These are phyloP conservation scores for Rousettus madagascariensis DNA, from an alignment of 2,797 vertebrate species.

Conservation along the genomic window DNA sequence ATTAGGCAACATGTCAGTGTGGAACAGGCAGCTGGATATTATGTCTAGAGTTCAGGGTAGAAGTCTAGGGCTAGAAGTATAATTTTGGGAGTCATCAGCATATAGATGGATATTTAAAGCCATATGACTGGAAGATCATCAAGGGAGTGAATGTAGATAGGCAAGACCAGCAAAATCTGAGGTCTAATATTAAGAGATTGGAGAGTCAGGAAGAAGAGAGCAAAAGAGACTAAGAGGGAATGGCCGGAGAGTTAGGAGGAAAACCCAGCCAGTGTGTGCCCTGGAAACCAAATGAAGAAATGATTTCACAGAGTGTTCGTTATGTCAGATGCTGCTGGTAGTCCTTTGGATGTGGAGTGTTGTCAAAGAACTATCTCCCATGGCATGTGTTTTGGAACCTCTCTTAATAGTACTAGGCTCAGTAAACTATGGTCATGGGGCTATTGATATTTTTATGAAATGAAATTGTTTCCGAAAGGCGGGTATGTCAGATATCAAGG, in stretches of 20 bases:
- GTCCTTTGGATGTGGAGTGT: background rate
- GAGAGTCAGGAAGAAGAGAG: background rate
- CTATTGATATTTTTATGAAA: background rate
- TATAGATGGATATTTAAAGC: background rate
- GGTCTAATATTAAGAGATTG: background rate
- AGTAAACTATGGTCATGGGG: background rate
- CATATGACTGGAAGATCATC: background rate
- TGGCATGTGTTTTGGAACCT: background rate
- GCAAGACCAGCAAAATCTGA: background rate
- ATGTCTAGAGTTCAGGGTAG: background rate
- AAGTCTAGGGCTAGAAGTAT: background rate
- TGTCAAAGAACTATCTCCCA: background rate
- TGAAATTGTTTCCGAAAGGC: slow-evolving; percentile 1
- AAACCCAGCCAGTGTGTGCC: background rate
- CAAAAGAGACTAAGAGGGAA: slow-evolving; percentile 7
- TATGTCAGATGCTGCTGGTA: background rate
- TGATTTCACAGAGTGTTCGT: background rate
- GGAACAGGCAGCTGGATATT: background rate
- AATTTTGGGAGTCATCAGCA: background rate
- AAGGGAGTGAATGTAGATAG: background rate
- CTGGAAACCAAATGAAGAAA: background rate
- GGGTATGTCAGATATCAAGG: background rate
- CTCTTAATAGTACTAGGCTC: background rate
- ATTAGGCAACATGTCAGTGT: background rate
- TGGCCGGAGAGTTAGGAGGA: background rate